These are phyloP conservation scores for Decapterus maruadsi DNA, from an alignment of 2,797 vertebrate genomes.

Conservation along the genomic window DNA sequence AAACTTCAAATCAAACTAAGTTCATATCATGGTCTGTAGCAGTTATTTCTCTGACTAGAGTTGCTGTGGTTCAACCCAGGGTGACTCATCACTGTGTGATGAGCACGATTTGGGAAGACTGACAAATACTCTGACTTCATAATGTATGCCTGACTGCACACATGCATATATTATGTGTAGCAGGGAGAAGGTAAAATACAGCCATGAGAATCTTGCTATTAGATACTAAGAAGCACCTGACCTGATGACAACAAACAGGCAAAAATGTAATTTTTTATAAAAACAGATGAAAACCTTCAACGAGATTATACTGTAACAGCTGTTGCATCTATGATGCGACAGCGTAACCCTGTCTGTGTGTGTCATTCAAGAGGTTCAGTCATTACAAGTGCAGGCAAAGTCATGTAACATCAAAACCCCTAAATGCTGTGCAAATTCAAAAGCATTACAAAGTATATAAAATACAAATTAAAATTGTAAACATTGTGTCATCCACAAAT, in stretches of 20 bases:
- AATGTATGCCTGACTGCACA: neutral
- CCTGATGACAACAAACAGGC: conserved; percentile 6
- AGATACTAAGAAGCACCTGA: neutral
- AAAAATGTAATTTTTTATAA: conserved; percentile 36
- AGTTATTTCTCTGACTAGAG: neutral
- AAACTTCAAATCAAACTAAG: neutral
- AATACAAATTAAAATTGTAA: conserved; percentile 25
- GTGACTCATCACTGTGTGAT: neutral
- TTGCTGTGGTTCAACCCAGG: neutral
- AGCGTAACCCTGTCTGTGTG: neutral
- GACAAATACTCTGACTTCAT: neutral
- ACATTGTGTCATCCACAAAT: conserved; percentile 6
- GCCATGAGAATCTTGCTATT: neutral
- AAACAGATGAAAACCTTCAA: conserved; percentile 12
- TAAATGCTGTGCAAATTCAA: conserved; percentile 6
- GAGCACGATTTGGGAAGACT: neutral
- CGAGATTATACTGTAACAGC: conserved; percentile 28
- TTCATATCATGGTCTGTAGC: neutral
- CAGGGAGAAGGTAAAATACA: neutral
- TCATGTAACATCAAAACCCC: conserved; percentile 5
- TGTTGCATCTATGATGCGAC: conserved; percentile 5
- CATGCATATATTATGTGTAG: neutral
- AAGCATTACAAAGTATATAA: conserved; percentile 7
- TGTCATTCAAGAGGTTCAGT: neutral
- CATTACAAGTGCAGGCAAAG: conserved; percentile 6